Base-by-base conservation (phyloP, 2,113 vertebrate species). In the Procavia capensis region DNA sequence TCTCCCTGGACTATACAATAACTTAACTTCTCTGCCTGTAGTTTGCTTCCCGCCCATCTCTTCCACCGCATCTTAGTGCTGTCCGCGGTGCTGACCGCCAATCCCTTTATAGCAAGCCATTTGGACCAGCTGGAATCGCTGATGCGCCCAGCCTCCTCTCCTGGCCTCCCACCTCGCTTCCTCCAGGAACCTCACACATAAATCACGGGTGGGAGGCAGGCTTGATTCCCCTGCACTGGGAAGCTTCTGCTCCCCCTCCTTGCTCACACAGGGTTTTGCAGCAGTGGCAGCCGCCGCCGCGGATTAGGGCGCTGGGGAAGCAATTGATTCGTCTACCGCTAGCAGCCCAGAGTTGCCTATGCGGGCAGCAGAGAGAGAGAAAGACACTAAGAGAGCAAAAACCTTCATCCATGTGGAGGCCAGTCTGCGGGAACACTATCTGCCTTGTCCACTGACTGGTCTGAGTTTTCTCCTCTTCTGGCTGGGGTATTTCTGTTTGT, bases 61-160 rank as follows among this genome's bases (percentile, higher is more conserved):
- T 72, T 27, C 36, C 59, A 9, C 91, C n/a, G 2, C 89, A 13
- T 59, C 27, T n/a, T 78, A 72, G 97, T 89, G 96, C 97, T 97
- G 97, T 97, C 96, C 94, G 61, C 13, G 94, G 96, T 97, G 91
- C 97, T 96, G 93, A 97, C 90, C 75, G 36, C 91, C 96, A 85
- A 3, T 78, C 91, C 54, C 72, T 84, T 27, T 34, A 22, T 47
- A 8, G 74, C 74, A 31, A 76, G 90, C 94, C 20, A 1, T 83
- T 85, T 36, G 22, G 10, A 68, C 50, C 93, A 20, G 92, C 94
- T 50, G 92, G 78, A 63, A 81, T 90, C 91, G 90, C 94, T 10
- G 81, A 88, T 22, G 90, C 36, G 83, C 85, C 61, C 90, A 70
- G 11, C 88, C 82, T 95, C 88, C 70, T 91, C 85, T 59, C 75